Conservation (phyloP, 2,888 invertebrate genomes). For the Sphaerophoria taeniata region DNA sequence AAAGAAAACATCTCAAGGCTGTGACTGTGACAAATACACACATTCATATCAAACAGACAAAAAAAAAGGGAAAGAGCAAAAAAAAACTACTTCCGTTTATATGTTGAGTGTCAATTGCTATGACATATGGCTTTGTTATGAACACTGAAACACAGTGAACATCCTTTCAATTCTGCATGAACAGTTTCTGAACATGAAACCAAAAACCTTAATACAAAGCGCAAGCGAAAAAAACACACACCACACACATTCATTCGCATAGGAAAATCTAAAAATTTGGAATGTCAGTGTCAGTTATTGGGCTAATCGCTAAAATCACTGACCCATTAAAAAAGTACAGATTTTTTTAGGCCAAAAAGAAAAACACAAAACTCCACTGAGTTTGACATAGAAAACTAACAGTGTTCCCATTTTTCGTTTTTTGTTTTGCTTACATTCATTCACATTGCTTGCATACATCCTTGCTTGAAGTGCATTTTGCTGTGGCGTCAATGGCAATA, state of each 20-base stretch:
- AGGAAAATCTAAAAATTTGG: slow-evolving; percentile 15
- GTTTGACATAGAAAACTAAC: slow-evolving; percentile 35
- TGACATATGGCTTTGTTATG: slow-evolving; percentile 22
- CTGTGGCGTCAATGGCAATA: slow-evolving; percentile 9
- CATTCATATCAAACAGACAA: background rate
- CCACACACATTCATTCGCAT: background rate
- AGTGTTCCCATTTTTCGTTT: background rate
- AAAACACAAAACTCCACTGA: background rate
- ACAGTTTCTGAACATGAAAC: slow-evolving; percentile 26
- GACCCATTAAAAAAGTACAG: slow-evolving; percentile 45
- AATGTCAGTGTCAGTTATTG: slow-evolving; percentile 62
- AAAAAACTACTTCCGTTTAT: slow-evolving; percentile 39
- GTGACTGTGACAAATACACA: slow-evolving; percentile 1
- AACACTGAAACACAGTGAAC: slow-evolving; percentile 23
- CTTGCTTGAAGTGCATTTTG: background rate
- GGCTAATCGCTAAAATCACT: slow-evolving; percentile 60
- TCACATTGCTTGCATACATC: background rate
- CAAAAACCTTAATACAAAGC: slow-evolving; percentile 6
- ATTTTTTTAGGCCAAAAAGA: slow-evolving; percentile 21
- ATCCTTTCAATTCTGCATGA: slow-evolving; percentile 51
- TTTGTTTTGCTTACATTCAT: background rate
- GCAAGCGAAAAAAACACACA: background rate
- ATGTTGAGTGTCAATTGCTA: slow-evolving; percentile 46
- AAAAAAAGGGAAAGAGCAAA: slow-evolving; percentile 23
- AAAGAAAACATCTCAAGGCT: slow-evolving; percentile 44